Percentiles rank a stretch among this genome's conserved stretches.
Evolutionary conservation across 1,140 invertebrate species (phyloP).

Genomic region (Colletes gigas): DNA sequence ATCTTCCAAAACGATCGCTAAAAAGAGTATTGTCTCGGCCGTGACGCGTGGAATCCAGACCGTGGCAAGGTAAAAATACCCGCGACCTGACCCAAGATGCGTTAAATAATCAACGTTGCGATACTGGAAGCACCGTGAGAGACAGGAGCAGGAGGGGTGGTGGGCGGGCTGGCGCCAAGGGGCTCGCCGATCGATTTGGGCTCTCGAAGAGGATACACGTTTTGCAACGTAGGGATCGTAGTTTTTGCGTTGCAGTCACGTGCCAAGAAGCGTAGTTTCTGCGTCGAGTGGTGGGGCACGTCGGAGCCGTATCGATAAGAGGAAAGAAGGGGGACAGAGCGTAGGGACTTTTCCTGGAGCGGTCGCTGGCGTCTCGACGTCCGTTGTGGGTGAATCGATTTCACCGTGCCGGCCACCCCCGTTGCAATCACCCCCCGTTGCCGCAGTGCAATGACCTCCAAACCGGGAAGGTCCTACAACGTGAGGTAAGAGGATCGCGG

Average conservation of each 20-base stretch:
- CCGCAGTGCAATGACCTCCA: slow-evolving; percentile 78
- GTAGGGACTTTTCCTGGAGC: slow-evolving; percentile 36
- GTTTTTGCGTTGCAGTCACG: slow-evolving; percentile 50
- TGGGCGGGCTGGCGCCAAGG: slow-evolving; percentile 1
- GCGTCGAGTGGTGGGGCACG: background rate
- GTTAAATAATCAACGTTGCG: background rate
- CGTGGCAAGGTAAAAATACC: too few species aligned
- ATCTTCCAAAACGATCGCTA: too few species aligned
- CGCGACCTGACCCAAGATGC: too few species aligned
- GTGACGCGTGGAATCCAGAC: too few species aligned
- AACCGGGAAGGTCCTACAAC: slow-evolving; percentile 77
- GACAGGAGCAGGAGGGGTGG: background rate
- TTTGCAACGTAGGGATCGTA: slow-evolving; percentile 22
- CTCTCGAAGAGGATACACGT: slow-evolving; percentile 16
- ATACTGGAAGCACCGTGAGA: slow-evolving; percentile 3
- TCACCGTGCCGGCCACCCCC: slow-evolving; percentile 57
- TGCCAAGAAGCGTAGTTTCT: slow-evolving; percentile 37
- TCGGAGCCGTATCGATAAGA: background rate
- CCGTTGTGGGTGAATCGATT: slow-evolving; percentile 72
- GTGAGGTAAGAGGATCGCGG: slow-evolving; percentile 72
- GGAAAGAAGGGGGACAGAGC: slow-evolving; percentile 30
- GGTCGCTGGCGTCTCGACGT: slow-evolving; percentile 40
- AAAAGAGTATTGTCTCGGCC: too few species aligned
- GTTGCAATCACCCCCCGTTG: slow-evolving; percentile 61
- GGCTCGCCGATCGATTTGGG: slow-evolving; percentile 54